These are phyloP conservation scores for Aphidoletes aphidimyza DNA, from an alignment of 2,888 invertebrate genomes.

Conservation along the genomic window DNA sequence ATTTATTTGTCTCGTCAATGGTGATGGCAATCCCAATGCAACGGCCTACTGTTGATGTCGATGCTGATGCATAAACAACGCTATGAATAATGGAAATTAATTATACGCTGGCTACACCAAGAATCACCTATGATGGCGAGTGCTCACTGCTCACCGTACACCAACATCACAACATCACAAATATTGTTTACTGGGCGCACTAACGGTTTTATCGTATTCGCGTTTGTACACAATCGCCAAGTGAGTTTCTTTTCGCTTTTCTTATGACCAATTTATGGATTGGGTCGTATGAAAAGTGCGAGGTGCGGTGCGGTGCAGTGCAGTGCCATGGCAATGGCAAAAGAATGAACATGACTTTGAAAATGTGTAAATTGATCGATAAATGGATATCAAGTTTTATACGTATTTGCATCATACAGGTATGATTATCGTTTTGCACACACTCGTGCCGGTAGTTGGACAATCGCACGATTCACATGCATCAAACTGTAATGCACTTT, in stretches of 20 bases:
- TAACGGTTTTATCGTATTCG: slow-evolving; percentile 24
- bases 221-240: background rate
- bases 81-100: slow-evolving; percentile 43
- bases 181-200: background rate
- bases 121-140: background rate
- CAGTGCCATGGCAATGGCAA: slow-evolving; percentile 8
- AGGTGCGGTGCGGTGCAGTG: background rate
- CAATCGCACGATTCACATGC: background rate
- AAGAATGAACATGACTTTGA: slow-evolving; percentile 37
- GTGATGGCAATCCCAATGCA: background rate
- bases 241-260: background rate
- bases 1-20: slow-evolving; percentile 21
- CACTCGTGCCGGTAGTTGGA: slow-evolving; percentile 40
- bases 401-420: slow-evolving; percentile 10
- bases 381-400: slow-evolving; percentile 27
- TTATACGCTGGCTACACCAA: slow-evolving; percentile 9
- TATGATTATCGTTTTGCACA: slow-evolving; percentile 13
- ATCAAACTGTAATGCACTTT: background rate
- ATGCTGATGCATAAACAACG: slow-evolving; percentile 44
- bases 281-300: background rate
- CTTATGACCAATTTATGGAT: slow-evolving; percentile 21
- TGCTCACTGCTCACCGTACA: background rate
- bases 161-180: background rate
- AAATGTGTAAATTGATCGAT: slow-evolving; percentile 47
- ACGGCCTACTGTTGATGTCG: too few species aligned